These are phyloP conservation scores for Cossypha dichroa DNA, from an alignment of 2,797 vertebrate genomes.

Conservation along the genomic window DNA sequence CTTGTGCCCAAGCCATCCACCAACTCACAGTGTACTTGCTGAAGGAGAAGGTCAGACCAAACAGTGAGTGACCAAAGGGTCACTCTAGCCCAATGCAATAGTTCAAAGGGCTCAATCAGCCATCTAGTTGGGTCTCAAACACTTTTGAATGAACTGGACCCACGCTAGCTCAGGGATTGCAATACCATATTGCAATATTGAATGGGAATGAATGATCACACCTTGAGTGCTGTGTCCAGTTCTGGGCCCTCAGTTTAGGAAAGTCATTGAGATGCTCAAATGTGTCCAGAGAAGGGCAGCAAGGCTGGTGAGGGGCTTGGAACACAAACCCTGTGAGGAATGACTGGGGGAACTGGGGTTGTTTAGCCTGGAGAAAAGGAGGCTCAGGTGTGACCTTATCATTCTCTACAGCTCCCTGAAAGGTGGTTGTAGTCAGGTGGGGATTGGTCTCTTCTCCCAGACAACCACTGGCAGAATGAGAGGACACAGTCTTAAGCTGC, in stretches of 20 bases:
- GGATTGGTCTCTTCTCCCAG: accelerated
- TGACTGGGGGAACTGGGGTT: accelerated
- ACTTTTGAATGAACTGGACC: background rate
- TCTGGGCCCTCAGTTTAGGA: background rate
- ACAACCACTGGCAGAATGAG: background rate
- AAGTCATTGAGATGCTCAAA: accelerated
- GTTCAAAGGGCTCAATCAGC: background rate
- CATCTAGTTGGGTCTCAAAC: background rate
- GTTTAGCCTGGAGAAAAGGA: background rate
- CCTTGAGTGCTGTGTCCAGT: background rate
- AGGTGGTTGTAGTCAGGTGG: background rate
- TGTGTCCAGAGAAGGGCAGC: accelerated
- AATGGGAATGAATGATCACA: accelerated
- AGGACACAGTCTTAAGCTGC: background rate
- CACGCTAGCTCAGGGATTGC: no score
- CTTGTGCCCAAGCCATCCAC: background rate
- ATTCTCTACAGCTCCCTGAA: background rate
- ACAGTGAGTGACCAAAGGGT: background rate
- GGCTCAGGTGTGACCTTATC: background rate
- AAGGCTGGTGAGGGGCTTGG: background rate
- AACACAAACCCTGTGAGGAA: accelerated
- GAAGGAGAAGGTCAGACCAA: background rate
- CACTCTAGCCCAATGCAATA: background rate
- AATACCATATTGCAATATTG: background rate
- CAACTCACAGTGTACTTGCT: accelerated